A percentile compares a stretch with the other conserved stretches of the same genome.
Evolutionary conservation across 2,113 vertebrate species (phyloP).

Genomic region (Dinomys branickii): DNA sequence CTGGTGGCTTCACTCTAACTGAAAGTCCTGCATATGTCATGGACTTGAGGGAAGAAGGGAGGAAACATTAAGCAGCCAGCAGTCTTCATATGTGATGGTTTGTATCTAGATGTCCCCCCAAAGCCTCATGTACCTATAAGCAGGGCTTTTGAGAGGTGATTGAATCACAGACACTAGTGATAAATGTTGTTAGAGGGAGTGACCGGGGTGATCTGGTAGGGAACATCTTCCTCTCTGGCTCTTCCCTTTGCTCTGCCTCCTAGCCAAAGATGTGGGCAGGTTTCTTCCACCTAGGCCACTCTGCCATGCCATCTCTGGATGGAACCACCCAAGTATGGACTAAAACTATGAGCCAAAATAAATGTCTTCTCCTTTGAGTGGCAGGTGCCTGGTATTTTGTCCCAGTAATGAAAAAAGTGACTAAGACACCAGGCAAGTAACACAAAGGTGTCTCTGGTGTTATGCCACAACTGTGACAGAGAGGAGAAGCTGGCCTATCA

Average conservation of each 20-base stretch:
- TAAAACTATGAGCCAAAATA: neutral
- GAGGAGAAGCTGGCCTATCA: too few species aligned
- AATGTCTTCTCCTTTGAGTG: neutral
- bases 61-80: neutral
- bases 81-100: neutral
- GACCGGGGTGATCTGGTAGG: neutral
- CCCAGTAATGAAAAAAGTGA: neutral
- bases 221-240: neutral
- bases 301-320: neutral
- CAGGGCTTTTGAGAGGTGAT: neutral
- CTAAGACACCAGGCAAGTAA: neutral
- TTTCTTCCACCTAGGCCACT: neutral
- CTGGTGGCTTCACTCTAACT: neutral
- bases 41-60: neutral
- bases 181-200: neutral
- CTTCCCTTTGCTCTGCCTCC: neutral
- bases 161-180: neutral
- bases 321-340: neutral
- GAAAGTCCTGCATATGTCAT: neutral
- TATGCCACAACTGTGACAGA: neutral
- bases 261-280: neutral
- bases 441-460: neutral
- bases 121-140: neutral
- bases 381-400: neutral
- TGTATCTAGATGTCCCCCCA: neutral